A percentile compares a stretch with the other conserved stretches of the same genome.
Evolutionary conservation across 2,797 vertebrate genomes (phyloP).

Genomic region (Enteromius afrohamiltoni): DNA sequence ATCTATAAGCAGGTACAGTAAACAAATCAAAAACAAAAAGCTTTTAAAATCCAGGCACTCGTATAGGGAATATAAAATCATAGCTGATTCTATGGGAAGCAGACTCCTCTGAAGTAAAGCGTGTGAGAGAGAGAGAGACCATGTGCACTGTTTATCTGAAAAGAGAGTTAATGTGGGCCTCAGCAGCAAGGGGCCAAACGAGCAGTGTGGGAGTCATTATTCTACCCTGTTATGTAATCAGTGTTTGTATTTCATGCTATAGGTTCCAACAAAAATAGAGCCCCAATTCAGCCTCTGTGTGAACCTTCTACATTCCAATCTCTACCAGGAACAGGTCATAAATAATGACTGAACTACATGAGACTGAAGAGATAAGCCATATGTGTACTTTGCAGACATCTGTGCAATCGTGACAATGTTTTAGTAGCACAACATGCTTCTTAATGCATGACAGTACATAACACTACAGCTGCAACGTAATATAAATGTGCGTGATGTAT

Average conservation of each 20-base stretch:
- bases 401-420: not conserved
- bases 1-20: slow-evolving; percentile 50
- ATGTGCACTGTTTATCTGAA: not conserved
- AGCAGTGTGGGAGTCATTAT: not conserved
- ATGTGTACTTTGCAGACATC: not conserved
- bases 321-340: not conserved
- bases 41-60: slow-evolving; percentile 53
- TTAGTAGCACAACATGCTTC: not conserved
- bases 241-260: not conserved
- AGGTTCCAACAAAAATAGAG: slow-evolving; percentile 27
- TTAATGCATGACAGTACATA: not conserved
- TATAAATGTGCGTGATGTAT: not conserved
- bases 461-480: not conserved
- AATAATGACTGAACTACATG: not conserved
- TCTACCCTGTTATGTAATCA: slow-evolving; percentile 35
- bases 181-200: not conserved
- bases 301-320: slow-evolving; percentile 11
- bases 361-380: slow-evolving; percentile 2
- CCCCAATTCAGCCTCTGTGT: not conserved
- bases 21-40: slow-evolving; percentile 46
- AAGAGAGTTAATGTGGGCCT: not conserved
- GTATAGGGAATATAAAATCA: slow-evolving; percentile 54
- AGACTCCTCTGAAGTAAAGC: not conserved
- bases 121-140: not conserved
- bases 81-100: slow-evolving; percentile 1